A percentile compares a stretch with the other conserved stretches of the same genome.
Conservation (phyloP, 1,140 invertebrate genomes). For the Habropoda laboriosa region DNA sequence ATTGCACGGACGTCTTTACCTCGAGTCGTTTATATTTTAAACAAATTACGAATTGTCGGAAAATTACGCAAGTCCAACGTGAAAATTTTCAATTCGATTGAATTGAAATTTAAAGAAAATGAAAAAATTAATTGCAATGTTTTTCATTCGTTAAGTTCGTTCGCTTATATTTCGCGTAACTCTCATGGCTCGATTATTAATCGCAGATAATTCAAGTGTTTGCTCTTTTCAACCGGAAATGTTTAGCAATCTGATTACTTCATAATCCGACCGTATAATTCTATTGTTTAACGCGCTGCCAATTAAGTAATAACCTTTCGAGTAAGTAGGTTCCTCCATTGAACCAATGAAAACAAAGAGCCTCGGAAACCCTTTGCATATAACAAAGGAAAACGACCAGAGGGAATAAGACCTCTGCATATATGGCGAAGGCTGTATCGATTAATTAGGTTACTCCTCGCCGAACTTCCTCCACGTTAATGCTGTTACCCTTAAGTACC, state of each 20-base stretch:
- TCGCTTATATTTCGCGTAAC: too few relatives aligned
- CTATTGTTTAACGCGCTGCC: background rate
- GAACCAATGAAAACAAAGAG: constrained; percentile 28
- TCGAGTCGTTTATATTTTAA: too few relatives aligned
- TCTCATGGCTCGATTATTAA: too few relatives aligned
- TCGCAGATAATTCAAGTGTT: background rate
- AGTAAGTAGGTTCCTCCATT: constrained; percentile 10
- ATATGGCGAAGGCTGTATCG: background rate
- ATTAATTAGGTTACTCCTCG: constrained; percentile 14
- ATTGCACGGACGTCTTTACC: background rate
- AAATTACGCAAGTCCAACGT: too few relatives aligned
- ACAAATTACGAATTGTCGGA: too few relatives aligned
- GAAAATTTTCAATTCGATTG: too few relatives aligned
- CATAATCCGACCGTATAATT: background rate
- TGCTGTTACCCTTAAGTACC: background rate
- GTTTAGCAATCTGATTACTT: background rate
- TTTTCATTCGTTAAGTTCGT: too few relatives aligned
- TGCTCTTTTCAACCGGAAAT: background rate
- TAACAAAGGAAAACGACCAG: constrained; percentile 14
- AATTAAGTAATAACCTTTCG: constrained; percentile 7
- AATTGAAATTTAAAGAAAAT: background rate
- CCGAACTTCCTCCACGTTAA: background rate
- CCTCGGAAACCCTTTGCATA: background rate
- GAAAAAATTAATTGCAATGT: background rate
- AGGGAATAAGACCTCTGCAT: background rate